These are phyloP conservation scores for Gonioctena quinquepunctata DNA, from an alignment of 1,140 invertebrate genomes.

Conservation along the genomic window DNA sequence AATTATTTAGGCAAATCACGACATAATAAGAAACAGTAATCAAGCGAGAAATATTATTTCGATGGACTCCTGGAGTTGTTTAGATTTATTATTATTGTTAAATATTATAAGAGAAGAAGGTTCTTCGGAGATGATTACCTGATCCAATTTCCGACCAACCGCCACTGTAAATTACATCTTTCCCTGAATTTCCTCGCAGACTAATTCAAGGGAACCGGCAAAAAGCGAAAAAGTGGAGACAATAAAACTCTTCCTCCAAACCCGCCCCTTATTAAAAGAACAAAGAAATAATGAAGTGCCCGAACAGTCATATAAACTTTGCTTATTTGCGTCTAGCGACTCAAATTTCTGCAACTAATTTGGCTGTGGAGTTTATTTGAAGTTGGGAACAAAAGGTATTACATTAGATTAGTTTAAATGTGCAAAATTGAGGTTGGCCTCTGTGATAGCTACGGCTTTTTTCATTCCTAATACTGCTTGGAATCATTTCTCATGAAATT, in stretches of 20 bases:
- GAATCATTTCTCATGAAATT: too few relatives aligned
- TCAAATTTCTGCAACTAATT: neutral
- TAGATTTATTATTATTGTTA: too few relatives aligned
- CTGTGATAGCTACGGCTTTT: neutral
- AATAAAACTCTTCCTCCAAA: neutral
- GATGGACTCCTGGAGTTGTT: too few relatives aligned
- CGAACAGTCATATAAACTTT: neutral
- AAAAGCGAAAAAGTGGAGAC: neutral
- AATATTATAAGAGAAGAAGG: too few relatives aligned
- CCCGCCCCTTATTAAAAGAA: neutral
- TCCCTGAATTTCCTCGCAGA: too few relatives aligned
- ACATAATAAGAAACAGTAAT: too few relatives aligned
- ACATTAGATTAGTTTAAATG: neutral
- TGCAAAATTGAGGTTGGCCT: neutral
- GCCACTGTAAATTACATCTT: too few relatives aligned
- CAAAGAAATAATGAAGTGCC: neutral
- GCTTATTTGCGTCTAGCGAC: neutral
- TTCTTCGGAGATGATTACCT: too few relatives aligned
- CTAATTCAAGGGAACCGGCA: neutral
- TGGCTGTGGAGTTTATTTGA: neutral
- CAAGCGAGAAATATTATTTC: too few relatives aligned
- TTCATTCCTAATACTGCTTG: too few relatives aligned
- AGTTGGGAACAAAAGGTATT: neutral
- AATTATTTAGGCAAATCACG: too few relatives aligned
- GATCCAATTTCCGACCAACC: too few relatives aligned